Evolutionary conservation across 2,113 vertebrate species (phyloP), one percentile per base, ranked within the genome.

Genomic region (Nesoenas mayeri): DNA sequence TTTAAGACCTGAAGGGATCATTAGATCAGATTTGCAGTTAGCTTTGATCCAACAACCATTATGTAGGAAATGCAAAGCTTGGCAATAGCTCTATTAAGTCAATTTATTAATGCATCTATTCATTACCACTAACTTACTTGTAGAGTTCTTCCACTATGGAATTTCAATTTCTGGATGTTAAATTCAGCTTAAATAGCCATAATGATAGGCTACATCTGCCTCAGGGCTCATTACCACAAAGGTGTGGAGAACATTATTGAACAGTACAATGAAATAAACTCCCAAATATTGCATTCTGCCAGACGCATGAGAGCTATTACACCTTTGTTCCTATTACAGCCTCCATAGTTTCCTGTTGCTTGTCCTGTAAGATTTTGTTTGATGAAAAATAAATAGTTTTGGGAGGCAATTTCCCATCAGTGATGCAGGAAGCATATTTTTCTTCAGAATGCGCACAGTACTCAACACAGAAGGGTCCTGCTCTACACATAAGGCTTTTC

Each of bases 301-400:
- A 85, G 50, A 73, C 53, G 57, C 75, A 65, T 15, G 67, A 90
- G 56, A 82, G 74, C 48, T 75, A 16, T 80, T 70, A 70, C 64
- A 88, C 34, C 36, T 85, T 69, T 79, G 28, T 32, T 85, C n/a
- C 66, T 61, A 10, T 28, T 61, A 57, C 14, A 70, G 50, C 7
- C n/a, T 65, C 74, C 58, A 88, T 36, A 88, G 79, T 6, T 90
- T 85, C 89, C 58, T 72, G 44, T 60, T 79, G 26, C 74, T 88
- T 66, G 31, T 50, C 54, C 88, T 94, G 36, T 69, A 54, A 83
- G 54, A 58, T 36, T 95, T 77, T 80, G 19, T 77, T 80, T 73
- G 77, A 88, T 50, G 58, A 80, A 88, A 96, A 93, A 88, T 40
- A 77, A 83, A 82, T 28, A 40, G 11, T 22, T 95, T 90, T 50